Evolutionary conservation across 1,140 invertebrate genomes (phyloP).

Genomic region (Archivesica marissinica): DNA sequence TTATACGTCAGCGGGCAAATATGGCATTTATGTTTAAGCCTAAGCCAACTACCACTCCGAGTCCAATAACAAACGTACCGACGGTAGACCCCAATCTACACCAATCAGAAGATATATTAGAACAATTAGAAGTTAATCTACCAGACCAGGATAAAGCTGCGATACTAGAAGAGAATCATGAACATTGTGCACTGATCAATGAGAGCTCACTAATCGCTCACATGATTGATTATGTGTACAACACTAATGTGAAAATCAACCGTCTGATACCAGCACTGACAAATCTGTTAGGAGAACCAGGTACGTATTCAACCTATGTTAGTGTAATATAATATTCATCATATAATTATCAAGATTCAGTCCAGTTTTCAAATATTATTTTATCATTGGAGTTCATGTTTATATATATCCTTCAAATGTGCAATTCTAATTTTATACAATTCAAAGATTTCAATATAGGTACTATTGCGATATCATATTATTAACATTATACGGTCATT

Average conservation of each 20-base stretch:
- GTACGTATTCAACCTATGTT: constrained; percentile 54
- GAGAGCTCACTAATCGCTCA: background rate
- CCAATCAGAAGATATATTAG: no score
- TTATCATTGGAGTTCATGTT: no score
- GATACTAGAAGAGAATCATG: no score
- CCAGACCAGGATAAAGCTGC: background rate
- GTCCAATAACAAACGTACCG: background rate
- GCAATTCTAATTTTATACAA: no score
- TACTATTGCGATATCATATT: no score
- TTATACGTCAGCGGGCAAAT: constrained; percentile 44
- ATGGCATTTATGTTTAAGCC: constrained; percentile 61
- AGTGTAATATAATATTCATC: no score
- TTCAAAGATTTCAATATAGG: no score
- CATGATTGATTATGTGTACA: constrained; percentile 65
- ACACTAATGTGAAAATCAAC: constrained; percentile 64
- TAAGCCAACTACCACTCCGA: background rate
- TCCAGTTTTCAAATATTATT: no score
- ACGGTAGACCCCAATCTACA: background rate
- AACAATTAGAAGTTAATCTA: background rate
- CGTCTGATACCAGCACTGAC: constrained; percentile 71
- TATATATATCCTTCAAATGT: no score
- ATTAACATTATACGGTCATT: no score
- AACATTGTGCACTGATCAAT: background rate
- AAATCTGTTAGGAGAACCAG: constrained; percentile 69
- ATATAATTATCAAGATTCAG: no score